Percentiles rank a stretch among this genome's conserved stretches.
These are phyloP conservation scores for Danaus chrysippus DNA, from an alignment of 2,888 invertebrate genomes.

Conservation along the genomic window DNA sequence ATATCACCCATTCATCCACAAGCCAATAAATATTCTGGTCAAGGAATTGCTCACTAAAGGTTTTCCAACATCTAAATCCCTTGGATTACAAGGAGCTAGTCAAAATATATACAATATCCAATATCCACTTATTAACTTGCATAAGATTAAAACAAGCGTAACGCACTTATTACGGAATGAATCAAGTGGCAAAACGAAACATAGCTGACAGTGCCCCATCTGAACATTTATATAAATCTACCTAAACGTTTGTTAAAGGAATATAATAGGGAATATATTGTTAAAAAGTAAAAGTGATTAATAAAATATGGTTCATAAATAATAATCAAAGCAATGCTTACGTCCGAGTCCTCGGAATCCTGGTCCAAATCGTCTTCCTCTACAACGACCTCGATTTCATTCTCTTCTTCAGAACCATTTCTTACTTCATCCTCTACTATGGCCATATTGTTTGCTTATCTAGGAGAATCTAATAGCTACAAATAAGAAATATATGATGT, in stretches of 20 bases:
- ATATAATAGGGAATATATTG: conserved; percentile 13
- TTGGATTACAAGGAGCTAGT: no score
- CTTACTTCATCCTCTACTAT: conserved; percentile 71
- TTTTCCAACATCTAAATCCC: no score
- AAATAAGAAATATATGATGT: conserved; percentile 39
- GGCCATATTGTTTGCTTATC: conserved; percentile 54
- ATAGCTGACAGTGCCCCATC: no score
- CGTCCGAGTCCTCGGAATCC: conserved; percentile 70
- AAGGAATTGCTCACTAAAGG: no score
- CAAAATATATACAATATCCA: no score
- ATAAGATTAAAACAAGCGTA: no score
- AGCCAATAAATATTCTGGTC: no score
- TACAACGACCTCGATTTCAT: conserved; percentile 69
- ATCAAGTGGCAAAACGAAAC: no score
- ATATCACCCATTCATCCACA: no score
- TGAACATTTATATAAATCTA: neutral
- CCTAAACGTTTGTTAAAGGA: neutral
- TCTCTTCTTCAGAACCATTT: conserved; percentile 71
- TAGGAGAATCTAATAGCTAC: conserved; percentile 35
- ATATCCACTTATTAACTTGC: no score
- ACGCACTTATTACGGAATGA: no score
- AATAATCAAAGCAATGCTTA: conserved; percentile 41
- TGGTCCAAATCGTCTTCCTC: conserved; percentile 68
- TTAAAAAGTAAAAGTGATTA: neutral
- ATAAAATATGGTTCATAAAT: conserved; percentile 8